Conservation (phyloP, 2,797 vertebrate genomes). For the Tauraco hartlaubi region DNA sequence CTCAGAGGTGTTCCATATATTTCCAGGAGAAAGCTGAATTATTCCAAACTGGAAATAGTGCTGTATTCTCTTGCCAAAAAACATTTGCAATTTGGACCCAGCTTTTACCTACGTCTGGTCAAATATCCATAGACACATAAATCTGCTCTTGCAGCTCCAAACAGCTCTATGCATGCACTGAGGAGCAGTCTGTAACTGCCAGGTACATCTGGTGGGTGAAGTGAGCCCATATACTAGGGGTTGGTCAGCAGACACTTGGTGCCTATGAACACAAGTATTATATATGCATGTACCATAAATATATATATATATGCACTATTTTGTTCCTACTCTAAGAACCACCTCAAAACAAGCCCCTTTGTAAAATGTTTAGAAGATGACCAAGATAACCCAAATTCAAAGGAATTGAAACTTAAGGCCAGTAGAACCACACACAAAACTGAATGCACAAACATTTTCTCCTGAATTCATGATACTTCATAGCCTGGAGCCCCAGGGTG, state of each 20-base stretch:
- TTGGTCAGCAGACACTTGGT: neutral
- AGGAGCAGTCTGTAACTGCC: neutral
- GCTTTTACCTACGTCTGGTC: neutral
- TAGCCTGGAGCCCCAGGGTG: neutral
- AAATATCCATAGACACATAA: neutral
- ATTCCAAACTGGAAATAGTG: neutral
- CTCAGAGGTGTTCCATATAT: neutral
- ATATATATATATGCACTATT: rapidly evolving
- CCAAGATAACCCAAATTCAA: neutral
- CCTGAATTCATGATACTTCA: neutral
- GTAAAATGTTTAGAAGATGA: neutral
- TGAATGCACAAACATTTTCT: neutral
- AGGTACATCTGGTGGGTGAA: neutral
- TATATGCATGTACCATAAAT: neutral
- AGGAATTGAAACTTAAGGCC: neutral
- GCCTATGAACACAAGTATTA: neutral
- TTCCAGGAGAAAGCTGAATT: neutral
- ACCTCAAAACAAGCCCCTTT: neutral
- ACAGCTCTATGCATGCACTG: neutral
- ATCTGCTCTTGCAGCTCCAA: neutral
- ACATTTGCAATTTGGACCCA: neutral
- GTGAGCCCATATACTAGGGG: neutral
- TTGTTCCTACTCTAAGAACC: neutral
- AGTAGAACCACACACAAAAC: neutral
- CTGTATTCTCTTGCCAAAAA: neutral